Conservation (phyloP, 37 sponge, comb jelly and placozoan genomes). For the Diacarnus erythraeanus region DNA sequence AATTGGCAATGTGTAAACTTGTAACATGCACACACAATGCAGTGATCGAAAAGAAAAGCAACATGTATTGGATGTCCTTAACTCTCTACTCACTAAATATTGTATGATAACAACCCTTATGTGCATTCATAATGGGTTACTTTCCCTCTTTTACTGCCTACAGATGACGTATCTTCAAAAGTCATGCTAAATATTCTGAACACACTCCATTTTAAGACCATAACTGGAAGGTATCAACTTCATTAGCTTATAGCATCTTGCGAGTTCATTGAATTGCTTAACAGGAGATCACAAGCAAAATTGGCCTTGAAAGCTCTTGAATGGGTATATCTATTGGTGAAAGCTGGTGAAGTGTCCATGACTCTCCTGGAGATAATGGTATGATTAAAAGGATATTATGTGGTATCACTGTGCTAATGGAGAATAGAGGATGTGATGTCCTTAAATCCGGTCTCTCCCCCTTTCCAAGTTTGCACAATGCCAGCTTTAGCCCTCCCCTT, state of each 20-base stretch:
- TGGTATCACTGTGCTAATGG: too few relatives aligned
- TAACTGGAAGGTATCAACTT: neutral
- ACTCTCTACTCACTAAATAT: neutral
- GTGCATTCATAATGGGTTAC: neutral
- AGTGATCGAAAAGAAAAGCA: neutral
- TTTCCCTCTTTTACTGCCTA: neutral
- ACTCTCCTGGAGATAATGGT: neutral
- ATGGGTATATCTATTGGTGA: constrained; percentile 6
- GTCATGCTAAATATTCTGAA: neutral
- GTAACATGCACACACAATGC: neutral
- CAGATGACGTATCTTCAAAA: too few relatives aligned
- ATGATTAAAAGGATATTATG: too few relatives aligned
- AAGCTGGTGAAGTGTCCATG: neutral
- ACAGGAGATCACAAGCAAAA: constrained; percentile 29
- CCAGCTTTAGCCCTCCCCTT: too few relatives aligned
- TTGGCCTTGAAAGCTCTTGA: constrained; percentile 19
- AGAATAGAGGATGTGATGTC: too few relatives aligned
- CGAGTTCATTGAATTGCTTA: too few relatives aligned
- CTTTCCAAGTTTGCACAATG: too few relatives aligned
- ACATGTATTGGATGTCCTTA: neutral
- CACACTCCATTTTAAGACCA: neutral
- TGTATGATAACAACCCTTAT: neutral
- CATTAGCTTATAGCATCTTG: too few relatives aligned
- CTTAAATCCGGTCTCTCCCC: too few relatives aligned
- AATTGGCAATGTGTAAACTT: neutral